Percentiles rank a stretch among this genome's conserved stretches.
phyloP scores from a whole-genome alignment of 2,888 invertebrate genomes.

The Caenorhabditis doughertyi region DNA sequence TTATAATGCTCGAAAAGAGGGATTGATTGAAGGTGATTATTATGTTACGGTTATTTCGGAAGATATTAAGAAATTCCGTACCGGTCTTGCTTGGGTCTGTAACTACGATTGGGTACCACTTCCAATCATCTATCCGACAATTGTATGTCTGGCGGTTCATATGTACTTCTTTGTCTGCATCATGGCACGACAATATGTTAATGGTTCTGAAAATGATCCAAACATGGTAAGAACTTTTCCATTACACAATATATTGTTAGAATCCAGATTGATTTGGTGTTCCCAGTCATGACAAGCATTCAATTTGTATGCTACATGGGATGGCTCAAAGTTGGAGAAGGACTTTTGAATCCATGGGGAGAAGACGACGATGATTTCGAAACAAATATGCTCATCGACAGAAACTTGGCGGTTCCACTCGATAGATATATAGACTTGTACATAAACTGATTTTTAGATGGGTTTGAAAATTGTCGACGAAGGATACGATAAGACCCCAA shows the following conservation, averaged over 20 bases:
- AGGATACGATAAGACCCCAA: constrained; percentile 73
- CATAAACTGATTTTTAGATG: constrained; percentile 70
- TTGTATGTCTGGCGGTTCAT: constrained; percentile 80
- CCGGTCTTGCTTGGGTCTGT: constrained; percentile 77
- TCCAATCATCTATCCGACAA: constrained; percentile 81
- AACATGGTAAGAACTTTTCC: constrained; percentile 46
- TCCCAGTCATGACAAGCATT: constrained; percentile 78
- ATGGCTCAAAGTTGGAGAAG: constrained; percentile 80
- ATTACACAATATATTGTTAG: not conserved
- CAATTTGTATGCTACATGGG: constrained; percentile 78
- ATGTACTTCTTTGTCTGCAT: constrained; percentile 74
- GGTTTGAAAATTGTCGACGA: constrained; percentile 76
- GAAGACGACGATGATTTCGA: constrained; percentile 79
- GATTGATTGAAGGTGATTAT: constrained; percentile 71
- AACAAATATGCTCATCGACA: constrained; percentile 76
- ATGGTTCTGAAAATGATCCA: constrained; percentile 56
- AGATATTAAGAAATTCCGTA: constrained; percentile 78
- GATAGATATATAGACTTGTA: not conserved
- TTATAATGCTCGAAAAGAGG: constrained; percentile 72
- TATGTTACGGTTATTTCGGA: constrained; percentile 74
- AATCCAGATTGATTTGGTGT: constrained; percentile 73
- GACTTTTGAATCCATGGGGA: constrained; percentile 80
- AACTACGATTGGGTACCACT: constrained; percentile 82
- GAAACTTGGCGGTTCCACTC: constrained; percentile 69
- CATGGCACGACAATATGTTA: constrained; percentile 73